A percentile compares a stretch with the other conserved stretches of the same genome.
These are phyloP conservation scores for Tachypleus tridentatus DNA, from an alignment of 1,140 invertebrate genomes.

Conservation along the genomic window DNA sequence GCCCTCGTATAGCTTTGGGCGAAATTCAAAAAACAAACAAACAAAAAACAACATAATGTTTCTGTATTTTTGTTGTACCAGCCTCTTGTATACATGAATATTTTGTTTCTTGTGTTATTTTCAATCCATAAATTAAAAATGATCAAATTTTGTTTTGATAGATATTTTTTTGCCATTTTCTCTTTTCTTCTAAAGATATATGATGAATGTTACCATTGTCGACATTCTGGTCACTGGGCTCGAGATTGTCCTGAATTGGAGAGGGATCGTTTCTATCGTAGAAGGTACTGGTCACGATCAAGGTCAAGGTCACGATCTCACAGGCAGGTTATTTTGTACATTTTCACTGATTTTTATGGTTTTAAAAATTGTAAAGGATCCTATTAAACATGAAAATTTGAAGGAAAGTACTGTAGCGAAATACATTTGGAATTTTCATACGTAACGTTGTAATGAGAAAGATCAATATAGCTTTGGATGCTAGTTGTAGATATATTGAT, in stretches of 20 bases:
- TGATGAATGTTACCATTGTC: conserved; percentile 37
- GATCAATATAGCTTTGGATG: too few species aligned
- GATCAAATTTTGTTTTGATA: too few species aligned
- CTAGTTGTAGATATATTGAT: too few species aligned
- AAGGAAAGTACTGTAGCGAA: conserved; percentile 37
- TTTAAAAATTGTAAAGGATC: conserved; percentile 29
- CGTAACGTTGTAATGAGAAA: too few species aligned
- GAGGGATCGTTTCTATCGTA: conserved; percentile 15
- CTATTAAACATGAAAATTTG: conserved; percentile 37
- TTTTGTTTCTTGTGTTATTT: too few species aligned
- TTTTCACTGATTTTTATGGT: neutral
- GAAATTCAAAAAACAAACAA: too few species aligned
- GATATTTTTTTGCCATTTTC: too few species aligned
- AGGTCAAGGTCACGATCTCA: conserved; percentile 17
- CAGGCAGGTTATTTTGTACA: neutral
- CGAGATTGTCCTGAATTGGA: conserved; percentile 33
- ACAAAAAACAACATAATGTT: too few species aligned
- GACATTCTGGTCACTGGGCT: conserved; percentile 35
- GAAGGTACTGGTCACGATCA: conserved; percentile 15
- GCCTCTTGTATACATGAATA: too few species aligned
- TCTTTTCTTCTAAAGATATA: conserved; percentile 25
- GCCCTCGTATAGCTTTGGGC: too few species aligned
- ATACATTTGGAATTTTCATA: neutral
- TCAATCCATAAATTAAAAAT: too few species aligned
- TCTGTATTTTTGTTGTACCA: too few species aligned